These are phyloP conservation scores for Drosophila falleni DNA, from an alignment of 2,888 invertebrate species.

Conservation along the genomic window DNA sequence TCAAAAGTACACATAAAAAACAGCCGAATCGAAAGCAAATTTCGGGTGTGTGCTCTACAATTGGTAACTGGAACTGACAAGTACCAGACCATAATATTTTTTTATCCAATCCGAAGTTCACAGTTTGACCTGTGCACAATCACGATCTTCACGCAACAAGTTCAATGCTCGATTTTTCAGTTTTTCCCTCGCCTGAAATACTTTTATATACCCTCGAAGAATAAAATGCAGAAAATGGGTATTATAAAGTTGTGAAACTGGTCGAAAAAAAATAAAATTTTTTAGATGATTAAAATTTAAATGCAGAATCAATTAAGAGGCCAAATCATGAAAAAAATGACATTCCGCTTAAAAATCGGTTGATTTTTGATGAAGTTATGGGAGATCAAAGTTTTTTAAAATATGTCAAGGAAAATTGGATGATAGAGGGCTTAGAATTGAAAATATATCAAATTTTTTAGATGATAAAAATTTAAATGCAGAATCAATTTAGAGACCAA, in stretches of 20 bases:
- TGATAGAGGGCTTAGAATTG: too few relatives aligned
- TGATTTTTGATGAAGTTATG: too few relatives aligned
- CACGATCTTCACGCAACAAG: constrained; percentile 29
- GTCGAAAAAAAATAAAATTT: too few relatives aligned
- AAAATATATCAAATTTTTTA: too few relatives aligned
- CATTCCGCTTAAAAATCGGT: too few relatives aligned
- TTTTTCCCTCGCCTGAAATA: constrained; percentile 7
- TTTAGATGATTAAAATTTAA: too few relatives aligned
- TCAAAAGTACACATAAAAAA: constrained; percentile 18
- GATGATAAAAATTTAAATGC: too few relatives aligned
- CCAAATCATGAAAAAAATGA: too few relatives aligned
- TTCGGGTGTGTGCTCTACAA: constrained; percentile 22
- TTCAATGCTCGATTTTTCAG: constrained; percentile 55
- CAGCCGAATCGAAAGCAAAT: neutral
- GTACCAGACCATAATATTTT: constrained; percentile 12
- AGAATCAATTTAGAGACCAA: too few relatives aligned
- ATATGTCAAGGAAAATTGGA: too few relatives aligned
- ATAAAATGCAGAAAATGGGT: neutral
- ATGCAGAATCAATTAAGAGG: too few relatives aligned
- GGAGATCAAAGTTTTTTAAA: too few relatives aligned
- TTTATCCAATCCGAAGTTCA: constrained; percentile 38
- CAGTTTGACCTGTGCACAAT: constrained; percentile 32
- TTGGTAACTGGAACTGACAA: constrained; percentile 34
- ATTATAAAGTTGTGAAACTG: neutral
- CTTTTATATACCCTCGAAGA: constrained; percentile 7